phyloP scores from a whole-genome alignment of 2,797 vertebrate species.

The Mycteria americana region DNA sequence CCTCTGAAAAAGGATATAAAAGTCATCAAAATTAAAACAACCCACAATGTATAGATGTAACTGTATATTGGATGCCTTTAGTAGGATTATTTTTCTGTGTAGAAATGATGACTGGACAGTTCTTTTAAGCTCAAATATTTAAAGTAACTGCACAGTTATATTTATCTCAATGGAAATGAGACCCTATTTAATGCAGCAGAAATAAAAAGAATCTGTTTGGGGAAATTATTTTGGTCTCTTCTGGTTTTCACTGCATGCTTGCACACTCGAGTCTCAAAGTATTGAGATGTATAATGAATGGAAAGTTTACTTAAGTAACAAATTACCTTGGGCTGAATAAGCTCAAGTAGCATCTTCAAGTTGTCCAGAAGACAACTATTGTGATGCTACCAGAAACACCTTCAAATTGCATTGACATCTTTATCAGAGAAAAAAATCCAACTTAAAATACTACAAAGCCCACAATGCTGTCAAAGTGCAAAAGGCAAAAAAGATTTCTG shows the following conservation, averaged over 20 bases:
- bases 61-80: fast-evolving
- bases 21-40: background rate
- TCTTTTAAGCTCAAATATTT: background rate
- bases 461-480: fast-evolving
- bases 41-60: fast-evolving
- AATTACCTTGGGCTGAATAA: background rate
- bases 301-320: background rate
- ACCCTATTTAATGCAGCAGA: background rate
- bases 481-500: background rate
- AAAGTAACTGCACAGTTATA: background rate
- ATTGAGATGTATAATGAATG: fast-evolving
- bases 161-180: background rate
- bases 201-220: background rate
- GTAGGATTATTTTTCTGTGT: background rate
- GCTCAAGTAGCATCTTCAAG: background rate
- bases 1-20: slow-evolving; percentile 78
- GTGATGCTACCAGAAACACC: background rate
- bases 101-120: background rate
- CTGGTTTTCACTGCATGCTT: background rate
- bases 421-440: fast-evolving
- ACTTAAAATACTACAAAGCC: background rate
- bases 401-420: fast-evolving
- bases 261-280: too few species aligned
- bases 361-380: background rate
- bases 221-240: background rate